Base-by-base conservation (phyloP, 2,113 vertebrate species). In the Phainopepla nitens region DNA sequence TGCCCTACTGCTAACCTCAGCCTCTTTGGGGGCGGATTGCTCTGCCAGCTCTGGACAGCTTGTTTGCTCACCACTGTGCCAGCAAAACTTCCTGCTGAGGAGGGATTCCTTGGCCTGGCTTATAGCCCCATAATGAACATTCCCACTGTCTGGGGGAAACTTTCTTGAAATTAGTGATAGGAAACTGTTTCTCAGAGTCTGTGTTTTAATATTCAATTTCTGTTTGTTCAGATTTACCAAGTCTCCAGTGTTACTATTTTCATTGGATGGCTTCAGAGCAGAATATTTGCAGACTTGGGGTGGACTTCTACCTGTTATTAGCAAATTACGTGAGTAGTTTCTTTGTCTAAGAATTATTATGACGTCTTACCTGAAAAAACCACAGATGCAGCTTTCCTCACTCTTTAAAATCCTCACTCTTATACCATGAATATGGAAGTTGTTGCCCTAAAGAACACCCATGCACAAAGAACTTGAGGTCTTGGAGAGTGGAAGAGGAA, bases 191-290 rank as follows among this genome's bases (percentile, higher is more conserved):
- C 78, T 83, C 53, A 29, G 70, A 56, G 58, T 36, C 51, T 90
- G 94, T 69, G 50, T 87, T 85, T 64, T 97, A 87, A 97, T 90
- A 73, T 70, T 94, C 44, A 28, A n/a, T 96, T 92, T 97, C 82
- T 96, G 42, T 75, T 97, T 97, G 83, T 94, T 65, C 96, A 99
- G 99, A 70, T 99, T 99, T 97, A 98, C 98, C 93, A 98, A 36
- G 45, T 97, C 99, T 72, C 99, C 99, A 39, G 96, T 99, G 61
- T 98, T 99, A 87, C 97, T 99, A 17, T 98, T 99, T 97, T 99
- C 99, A 66, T 95, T 99, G 98, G 99, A 99, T 73, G 99, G 99
- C 72, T 99, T 99, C 98, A 98, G 99, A 96, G 98, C 99, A 12
- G 97, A 97, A 23, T 99, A 99, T 97, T 98, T 99, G 82, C 97